Base-by-base conservation (phyloP, 92 coral and sea anemone species). In the Porites rus region DNA sequence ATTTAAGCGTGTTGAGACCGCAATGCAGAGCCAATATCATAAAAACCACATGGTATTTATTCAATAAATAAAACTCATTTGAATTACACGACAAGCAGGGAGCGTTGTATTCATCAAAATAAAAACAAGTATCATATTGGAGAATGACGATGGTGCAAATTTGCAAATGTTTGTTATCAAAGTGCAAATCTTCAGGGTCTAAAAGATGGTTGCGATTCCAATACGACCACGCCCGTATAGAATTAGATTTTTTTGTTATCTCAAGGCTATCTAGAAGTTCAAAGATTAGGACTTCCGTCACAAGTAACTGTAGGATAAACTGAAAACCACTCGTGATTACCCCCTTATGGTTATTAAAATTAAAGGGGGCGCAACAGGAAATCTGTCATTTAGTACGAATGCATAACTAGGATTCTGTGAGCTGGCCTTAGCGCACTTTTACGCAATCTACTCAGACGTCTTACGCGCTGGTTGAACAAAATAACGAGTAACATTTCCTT, bases 331-430 rank as follows among this genome's bases (percentile, higher is more conserved):
- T 76, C 21, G 21, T 25, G 19, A 65, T 18, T 4, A 21, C 43
- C 28, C 25, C 38, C 76, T 63, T 74, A 13, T 3, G 43, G 69
- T 58, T 70, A 28, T 81, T 58, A 58, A 58, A 81, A 54, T 81
- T 69, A 81, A 70, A 69, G 77, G 69, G 16, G 68, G 77, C 69
- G 16, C 56, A 81, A 59, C 86, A 81, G 86, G 86, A 81, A 81
- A 81, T 81, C 60, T 77, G 69, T 14, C 64, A 25, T 22, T 19
- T 3, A 18, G 52, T 70, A 43, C 8, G 19, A 14, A 20, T 10
- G n/a, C 83, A 5, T 18, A 46, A 65, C 20, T 21, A 24, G 20
- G 9, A 21, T 12, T 51, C 28, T 46, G 59, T 7, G 4, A n/a
- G 31, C 14, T 20, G 63, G 10, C 46, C 11, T 71, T 71, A 38